Percentiles rank a stretch among this genome's conserved stretches.
phyloP scores from a whole-genome alignment of 2,797 vertebrate species.

The Siniperca obscura region DNA sequence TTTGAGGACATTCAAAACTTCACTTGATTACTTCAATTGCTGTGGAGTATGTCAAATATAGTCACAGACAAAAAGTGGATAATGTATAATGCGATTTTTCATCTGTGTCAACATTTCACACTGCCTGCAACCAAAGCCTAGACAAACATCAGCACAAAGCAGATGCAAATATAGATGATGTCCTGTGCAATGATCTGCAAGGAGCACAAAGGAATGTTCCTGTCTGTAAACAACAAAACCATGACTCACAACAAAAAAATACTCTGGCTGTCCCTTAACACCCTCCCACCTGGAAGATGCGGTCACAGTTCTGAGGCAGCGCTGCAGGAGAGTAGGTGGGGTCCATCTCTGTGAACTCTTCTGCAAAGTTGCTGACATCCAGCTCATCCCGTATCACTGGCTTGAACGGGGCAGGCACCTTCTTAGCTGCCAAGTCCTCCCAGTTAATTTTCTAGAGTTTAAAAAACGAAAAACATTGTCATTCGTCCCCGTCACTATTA shows the following conservation, averaged over 20 bases:
- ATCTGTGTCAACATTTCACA: conserved; percentile 73
- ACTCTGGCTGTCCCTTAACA: not conserved
- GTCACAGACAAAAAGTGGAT: conserved; percentile 67
- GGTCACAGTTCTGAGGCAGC: conserved; percentile 95
- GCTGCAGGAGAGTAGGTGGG: conserved; percentile 98
- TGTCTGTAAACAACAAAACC: conserved; percentile 37
- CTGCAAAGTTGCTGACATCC: conserved; percentile 99
- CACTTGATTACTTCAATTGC: conserved; percentile 80
- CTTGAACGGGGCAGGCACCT: conserved; percentile 94
- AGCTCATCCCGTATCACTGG: conserved; percentile 96
- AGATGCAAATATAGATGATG: conserved; percentile 30
- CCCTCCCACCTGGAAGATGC: conserved; percentile 94
- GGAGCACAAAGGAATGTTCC: conserved; percentile 37
- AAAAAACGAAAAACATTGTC: not conserved
- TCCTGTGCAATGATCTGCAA: conserved; percentile 57
- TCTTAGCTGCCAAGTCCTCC: conserved; percentile 97
- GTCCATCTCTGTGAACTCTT: conserved; percentile 99
- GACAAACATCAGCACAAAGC: conserved; percentile 57
- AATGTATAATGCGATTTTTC: conserved; percentile 66
- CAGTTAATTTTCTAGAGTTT: conserved; percentile 92
- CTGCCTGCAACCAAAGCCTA: conserved; percentile 58
- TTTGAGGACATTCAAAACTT: conserved; percentile 81
- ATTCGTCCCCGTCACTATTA: not conserved
- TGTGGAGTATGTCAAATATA: conserved; percentile 78
- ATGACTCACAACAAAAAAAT: conserved; percentile 37